phyloP scores from a whole-genome alignment of 2,888 invertebrate genomes.

The Tanytarsus gracilentus region DNA sequence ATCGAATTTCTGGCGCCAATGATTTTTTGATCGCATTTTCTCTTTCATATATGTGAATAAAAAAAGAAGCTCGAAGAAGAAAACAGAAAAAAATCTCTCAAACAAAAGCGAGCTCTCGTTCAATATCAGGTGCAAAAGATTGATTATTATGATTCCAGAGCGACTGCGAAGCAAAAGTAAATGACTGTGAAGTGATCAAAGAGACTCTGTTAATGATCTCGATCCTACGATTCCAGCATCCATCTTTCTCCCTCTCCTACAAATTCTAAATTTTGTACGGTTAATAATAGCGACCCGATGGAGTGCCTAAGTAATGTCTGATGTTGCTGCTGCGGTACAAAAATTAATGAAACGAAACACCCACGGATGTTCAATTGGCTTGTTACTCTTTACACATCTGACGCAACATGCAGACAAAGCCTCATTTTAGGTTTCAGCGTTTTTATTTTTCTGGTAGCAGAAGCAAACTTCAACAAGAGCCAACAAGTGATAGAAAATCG shows the following conservation, averaged over 20 bases:
- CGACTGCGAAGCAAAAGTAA: background rate
- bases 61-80: background rate
- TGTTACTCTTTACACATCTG: too few species aligned
- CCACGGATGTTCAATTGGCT: background rate
- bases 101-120: constrained; percentile 5
- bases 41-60: background rate
- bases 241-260: background rate
- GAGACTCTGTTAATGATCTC: constrained; percentile 1
- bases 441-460: background rate
- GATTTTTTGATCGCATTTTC: constrained; percentile 15
- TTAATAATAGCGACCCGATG: background rate
- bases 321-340: background rate
- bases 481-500: constrained; percentile 2
- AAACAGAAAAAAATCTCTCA: background rate
- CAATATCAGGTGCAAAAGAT: constrained; percentile 23
- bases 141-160: constrained; percentile 13
- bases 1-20: constrained; percentile 5
- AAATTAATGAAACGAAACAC: background rate
- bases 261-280: background rate
- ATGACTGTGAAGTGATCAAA: constrained; percentile 18
- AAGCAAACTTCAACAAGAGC: too few species aligned
- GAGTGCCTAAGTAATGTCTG: background rate
- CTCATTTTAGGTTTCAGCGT: too few species aligned
- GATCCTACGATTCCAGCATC: constrained; percentile 1
- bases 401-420: too few species aligned